Base-by-base conservation (phyloP, 2,888 invertebrate genomes). In the Chromoteleia sp. region DNA sequence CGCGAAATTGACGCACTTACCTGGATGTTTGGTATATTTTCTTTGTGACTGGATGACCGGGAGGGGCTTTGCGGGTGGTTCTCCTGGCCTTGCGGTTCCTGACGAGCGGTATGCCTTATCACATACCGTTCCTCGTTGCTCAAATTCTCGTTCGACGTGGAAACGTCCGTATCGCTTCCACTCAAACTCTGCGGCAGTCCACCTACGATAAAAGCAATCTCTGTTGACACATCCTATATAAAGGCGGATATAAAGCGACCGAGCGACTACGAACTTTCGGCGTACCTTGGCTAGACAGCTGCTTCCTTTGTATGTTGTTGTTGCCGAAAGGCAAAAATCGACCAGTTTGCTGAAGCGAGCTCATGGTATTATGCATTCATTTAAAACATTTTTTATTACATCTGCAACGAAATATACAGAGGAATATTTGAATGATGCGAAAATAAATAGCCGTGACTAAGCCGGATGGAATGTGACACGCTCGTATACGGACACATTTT, bases 71-170 rank as follows among this genome's bases (percentile, higher is more conserved):
- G 89, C 83, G 93, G 93, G 80, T 94, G 93, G 92, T 96, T 97
- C 92, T 98, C 98, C 92, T 98, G 97, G 0, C 98, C 98, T 91
- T 98, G 98, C 0, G 98, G 98, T 90, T 98, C 98, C 88, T 97
- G 97, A 36, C 98, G 93, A 4, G 96, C 95, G 0, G 96, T 96
- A 88, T 96, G 96, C 84, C 95, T 93, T 81, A 97, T 95, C 50
- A 96, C 96, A 92, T 96, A 96, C 85, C 96, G 94, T 90, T 97
- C 97, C 92, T 97, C 97, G 87, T 96, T 94, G 33, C 96, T 97
- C 83, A 98, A 92, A 92, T 97, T 98, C 92, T 98, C 97, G 86
- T 96, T 97, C 12, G 97, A 97, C 2, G 97, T 97, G 10, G 97
- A 97, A 74, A 97, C 95, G 93, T 97, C 97, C 3, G 97, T 96